Conservation (phyloP, 2,888 invertebrate species). For the Biston stratarius region DNA sequence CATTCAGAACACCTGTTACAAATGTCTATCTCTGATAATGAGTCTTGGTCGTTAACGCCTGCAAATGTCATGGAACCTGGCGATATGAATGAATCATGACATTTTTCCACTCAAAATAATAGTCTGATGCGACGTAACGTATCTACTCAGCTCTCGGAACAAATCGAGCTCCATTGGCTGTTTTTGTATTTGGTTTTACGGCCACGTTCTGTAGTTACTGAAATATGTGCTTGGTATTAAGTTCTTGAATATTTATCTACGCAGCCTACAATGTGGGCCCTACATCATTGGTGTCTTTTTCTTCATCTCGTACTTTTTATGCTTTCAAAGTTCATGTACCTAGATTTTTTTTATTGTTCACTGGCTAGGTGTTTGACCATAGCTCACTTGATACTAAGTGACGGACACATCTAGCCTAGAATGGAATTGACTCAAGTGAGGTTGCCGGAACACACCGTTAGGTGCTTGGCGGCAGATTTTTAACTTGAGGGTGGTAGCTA, state of each 20-base stretch:
- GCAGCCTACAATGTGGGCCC: too few relatives aligned
- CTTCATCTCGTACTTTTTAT: neutral
- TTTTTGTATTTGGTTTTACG: conserved; percentile 11
- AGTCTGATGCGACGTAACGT: conserved; percentile 20
- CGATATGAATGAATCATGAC: conserved; percentile 26
- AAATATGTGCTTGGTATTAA: neutral
- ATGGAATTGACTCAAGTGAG: too few relatives aligned
- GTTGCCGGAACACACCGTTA: too few relatives aligned
- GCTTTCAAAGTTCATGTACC: neutral
- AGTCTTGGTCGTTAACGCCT: conserved; percentile 25
- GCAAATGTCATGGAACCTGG: conserved; percentile 33
- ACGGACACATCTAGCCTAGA: too few relatives aligned
- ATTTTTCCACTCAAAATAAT: conserved; percentile 22
- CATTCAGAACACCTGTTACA: conserved; percentile 20
- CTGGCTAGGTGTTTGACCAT: too few relatives aligned
- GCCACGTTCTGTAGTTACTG: neutral
- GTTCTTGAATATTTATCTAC: neutral
- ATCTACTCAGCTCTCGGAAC: conserved; percentile 16
- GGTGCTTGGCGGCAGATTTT: too few relatives aligned
- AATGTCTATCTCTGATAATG: conserved; percentile 29
- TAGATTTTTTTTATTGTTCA: too few relatives aligned
- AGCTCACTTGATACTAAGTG: too few relatives aligned
- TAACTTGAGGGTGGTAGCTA: too few relatives aligned
- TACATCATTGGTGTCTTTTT: neutral
- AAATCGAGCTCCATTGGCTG: conserved; percentile 5